Evolutionary conservation across 2,797 vertebrate genomes (phyloP).

Genomic region (Molossus molossus): DNA sequence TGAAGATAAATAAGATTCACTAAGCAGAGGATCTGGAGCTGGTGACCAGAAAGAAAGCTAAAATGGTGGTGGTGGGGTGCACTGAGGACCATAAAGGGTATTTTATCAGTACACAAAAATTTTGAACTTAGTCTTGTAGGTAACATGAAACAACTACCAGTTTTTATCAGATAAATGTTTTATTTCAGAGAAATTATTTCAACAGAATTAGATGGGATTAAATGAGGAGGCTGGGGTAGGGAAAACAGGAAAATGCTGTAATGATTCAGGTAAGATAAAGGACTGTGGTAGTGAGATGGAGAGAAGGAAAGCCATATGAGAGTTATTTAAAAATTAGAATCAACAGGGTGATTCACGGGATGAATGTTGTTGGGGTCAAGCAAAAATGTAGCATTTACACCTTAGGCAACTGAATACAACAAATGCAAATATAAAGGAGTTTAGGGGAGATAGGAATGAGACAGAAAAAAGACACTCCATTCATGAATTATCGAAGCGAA

Average conservation of each 20-base stretch:
- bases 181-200: slow-evolving; percentile 59
- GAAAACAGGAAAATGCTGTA: neutral
- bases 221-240: neutral
- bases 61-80: neutral
- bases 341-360: neutral
- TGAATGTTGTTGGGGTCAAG: neutral
- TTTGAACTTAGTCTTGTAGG: slow-evolving; percentile 13
- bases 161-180: slow-evolving; percentile 36
- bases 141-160: slow-evolving; percentile 33
- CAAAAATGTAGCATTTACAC: neutral
- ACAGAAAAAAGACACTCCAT: neutral
- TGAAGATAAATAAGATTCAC: slow-evolving; percentile 22
- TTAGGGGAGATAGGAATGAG: neutral
- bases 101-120: slow-evolving; percentile 41
- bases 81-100: neutral
- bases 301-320: neutral
- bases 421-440: neutral
- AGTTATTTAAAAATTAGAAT: neutral
- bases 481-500: neutral
- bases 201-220: neutral
- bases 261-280: slow-evolving; percentile 41
- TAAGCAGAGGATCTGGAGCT: neutral
- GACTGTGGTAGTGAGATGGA: neutral
- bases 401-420: neutral
- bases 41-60: slow-evolving; percentile 46